A percentile compares a stretch with the other conserved stretches of the same genome.
These are phyloP conservation scores for Dendrocincla fuliginosa DNA, from an alignment of 2,797 vertebrate genomes.

Conservation along the genomic window DNA sequence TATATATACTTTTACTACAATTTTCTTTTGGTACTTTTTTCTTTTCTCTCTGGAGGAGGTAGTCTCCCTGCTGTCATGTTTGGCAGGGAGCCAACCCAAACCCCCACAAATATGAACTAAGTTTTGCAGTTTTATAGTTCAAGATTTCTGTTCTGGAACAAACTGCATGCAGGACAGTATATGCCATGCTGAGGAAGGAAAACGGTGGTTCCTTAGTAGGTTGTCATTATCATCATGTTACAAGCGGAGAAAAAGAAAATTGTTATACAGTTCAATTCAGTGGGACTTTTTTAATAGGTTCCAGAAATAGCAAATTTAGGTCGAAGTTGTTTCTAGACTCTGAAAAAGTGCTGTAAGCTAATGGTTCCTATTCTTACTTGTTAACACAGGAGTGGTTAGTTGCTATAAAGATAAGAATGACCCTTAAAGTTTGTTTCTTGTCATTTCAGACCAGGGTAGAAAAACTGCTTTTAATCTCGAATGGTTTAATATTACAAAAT, in stretches of 20 bases:
- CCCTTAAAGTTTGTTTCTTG: not conserved
- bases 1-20: too few species aligned
- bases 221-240: not conserved
- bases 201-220: rapidly evolving
- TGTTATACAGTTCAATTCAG: not conserved
- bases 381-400: not conserved
- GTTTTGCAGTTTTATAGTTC: not conserved
- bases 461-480: not conserved
- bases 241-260: not conserved
- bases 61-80: too few species aligned
- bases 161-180: rapidly evolving
- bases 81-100: too few species aligned
- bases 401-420: not conserved
- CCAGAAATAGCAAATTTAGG: not conserved
- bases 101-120: not conserved
- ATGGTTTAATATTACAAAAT: not conserved
- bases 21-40: too few species aligned
- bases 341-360: not conserved
- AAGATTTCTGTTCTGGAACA: not conserved
- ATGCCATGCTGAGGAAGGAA: not conserved
- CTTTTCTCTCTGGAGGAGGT: too few species aligned
- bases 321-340: not conserved
- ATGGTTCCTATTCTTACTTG: not conserved
- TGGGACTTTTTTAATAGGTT: not conserved
- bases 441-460: not conserved